Conservation (phyloP, 2,113 vertebrate species). For the Clarias macrocephalus region DNA sequence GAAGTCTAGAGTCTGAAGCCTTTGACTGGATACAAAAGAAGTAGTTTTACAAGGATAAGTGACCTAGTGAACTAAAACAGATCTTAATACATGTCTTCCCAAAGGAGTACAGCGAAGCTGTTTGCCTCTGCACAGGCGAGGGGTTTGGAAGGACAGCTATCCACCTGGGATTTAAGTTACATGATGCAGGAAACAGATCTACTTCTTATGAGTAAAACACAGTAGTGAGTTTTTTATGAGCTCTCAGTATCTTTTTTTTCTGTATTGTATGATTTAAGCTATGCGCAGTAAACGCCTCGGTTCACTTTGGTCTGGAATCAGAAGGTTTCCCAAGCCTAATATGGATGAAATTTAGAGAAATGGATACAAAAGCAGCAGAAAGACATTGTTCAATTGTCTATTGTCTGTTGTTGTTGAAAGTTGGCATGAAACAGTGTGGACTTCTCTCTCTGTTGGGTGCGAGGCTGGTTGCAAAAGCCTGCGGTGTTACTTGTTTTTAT, state of each 20-base stretch:
- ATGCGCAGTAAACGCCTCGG: neutral
- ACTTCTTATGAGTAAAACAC: constrained; percentile 26
- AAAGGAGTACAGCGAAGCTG: neutral
- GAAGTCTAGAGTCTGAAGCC: neutral
- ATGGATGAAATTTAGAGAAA: constrained; percentile 5
- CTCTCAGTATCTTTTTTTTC: constrained; percentile 19
- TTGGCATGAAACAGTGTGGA: neutral
- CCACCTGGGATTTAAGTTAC: constrained; percentile 18
- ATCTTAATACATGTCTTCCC: constrained; percentile 22
- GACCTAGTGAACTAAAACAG: constrained; percentile 37
- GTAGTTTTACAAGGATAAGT: neutral
- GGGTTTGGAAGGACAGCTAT: neutral
- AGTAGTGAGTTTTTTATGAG: constrained; percentile 25
- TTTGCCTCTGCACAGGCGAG: neutral
- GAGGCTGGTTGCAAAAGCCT: neutral
- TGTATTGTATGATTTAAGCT: neutral
- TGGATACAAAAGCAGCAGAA: neutral
- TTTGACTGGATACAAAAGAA: constrained; percentile 2
- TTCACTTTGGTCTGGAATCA: constrained; percentile 2
- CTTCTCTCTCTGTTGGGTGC: neutral
- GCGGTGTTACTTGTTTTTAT: neutral
- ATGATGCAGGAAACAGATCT: constrained; percentile 14
- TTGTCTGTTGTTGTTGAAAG: neutral
- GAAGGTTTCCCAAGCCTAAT: neutral
- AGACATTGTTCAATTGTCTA: constrained; percentile 6